Evolutionary conservation across 2,113 vertebrate species (phyloP), one percentile per base, ranked within the genome.

Genomic region (Perca flavescens): DNA sequence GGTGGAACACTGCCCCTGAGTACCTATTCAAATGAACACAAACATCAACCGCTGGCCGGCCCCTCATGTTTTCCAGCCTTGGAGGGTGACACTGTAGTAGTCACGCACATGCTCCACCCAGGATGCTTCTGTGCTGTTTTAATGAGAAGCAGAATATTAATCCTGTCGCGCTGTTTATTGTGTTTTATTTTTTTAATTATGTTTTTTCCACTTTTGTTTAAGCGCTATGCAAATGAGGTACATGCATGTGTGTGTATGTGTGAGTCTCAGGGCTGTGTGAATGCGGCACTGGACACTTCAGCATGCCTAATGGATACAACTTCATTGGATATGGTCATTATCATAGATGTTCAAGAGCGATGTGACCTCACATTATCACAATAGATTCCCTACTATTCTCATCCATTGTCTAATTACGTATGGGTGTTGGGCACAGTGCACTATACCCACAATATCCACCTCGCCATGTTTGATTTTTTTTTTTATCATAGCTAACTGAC

Each of bases 281-380:
- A 93, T 90, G 87, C 50, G 57, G 49, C 17, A 72, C 89, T 90
- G 92, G 90, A 94, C 91, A 93, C 92, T 94, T 93, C 89, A 94
- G 76, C 65, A 31, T 79, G 89, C 88, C 88, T 93, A 94, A 95
- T 94, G 93, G 94, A 93, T 92, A 77, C 91, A 92, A 93, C 91
- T 94, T 92, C 88, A 93, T 90, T 88, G 89, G 91, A 82, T 83
- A 65, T 71, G 87, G 92, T 93, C 89, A 94, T 94, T 94, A 94
- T 90, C 88, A 76, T 86, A 69, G 81, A 79, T 90, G 87, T 87
- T 94, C 77, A 92, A 94, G 90, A 92, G 91, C 86, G 58, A 88
- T 81, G 86, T 93, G 92, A 93, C 93, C 91, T 92, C 93, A 89
- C 88, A 93, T 94, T 92, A 94, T 91, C 84, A 93, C 91, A 92